Evolutionary conservation across 2,888 invertebrate species (phyloP), one percentile per base, ranked within the genome.

Genomic region (Napeogenes inachia): DNA sequence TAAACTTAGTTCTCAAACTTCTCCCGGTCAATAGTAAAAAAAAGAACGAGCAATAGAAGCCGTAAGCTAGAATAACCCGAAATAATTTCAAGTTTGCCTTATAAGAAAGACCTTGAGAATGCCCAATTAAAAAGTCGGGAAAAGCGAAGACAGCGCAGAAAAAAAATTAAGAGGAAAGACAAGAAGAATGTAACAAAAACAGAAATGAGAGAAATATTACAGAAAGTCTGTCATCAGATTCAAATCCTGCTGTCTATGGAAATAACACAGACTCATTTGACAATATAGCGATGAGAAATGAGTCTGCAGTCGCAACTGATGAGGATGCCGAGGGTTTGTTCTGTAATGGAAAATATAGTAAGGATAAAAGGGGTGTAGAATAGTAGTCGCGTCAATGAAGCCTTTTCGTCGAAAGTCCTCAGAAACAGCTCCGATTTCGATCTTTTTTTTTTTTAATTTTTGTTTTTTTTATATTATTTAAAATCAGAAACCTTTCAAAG

Each of bases 161-260:
- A 61, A 61, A 59, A 59, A 55, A 50, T 45, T 54, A 53, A 60
- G 30, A 55, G 61, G 58, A 60, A 62, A 64, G 38, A 60, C 53
- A 63, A 61, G 46, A 60, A 62, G 56, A 60, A 57, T 57, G 45
- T 59, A 62, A 61, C 55, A 60, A 65, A 59, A 54, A 61, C 56
- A 64, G 56, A 58, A 61, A 61, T 64, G 46, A 56, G 53, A 56
- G 46, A 38, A 38, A 38, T 38, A 38, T 38, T 38, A 38, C 38
- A 38, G 38, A 38, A 45, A 57, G 54, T 59, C 57, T 57, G 13
- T 59, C 59, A 35, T 61, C 61, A 64, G 64, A 59, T 59, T 38
- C 54, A 12, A 64, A 35, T 54, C 54, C 61, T 59, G 55, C 32
- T 58, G 4, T 33, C 54, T 57, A 38, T 53, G 57, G 45, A 55